phyloP scores from a whole-genome alignment of 2,797 vertebrate genomes.

The Gastrophryne carolinensis region DNA sequence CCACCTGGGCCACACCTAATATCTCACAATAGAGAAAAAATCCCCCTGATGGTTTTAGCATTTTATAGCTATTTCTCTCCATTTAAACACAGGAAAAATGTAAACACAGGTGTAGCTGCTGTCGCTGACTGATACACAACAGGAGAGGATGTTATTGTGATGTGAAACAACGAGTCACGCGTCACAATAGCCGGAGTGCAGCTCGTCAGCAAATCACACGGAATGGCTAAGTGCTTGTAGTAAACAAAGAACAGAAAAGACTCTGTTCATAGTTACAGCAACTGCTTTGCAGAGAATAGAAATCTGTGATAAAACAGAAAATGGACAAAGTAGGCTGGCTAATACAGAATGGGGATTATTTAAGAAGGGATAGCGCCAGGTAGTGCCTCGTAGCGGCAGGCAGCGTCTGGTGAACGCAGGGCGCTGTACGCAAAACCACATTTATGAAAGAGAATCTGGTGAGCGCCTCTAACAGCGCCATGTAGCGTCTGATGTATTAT shows the following conservation, averaged over 20 bases:
- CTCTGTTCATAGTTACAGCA: background rate
- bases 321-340: no score
- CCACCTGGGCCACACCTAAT: background rate
- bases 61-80: constrained; percentile 15
- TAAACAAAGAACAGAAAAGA: background rate
- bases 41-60: background rate
- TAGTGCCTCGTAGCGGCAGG: no score
- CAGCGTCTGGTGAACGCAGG: no score
- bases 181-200: background rate
- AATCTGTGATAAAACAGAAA: no score
- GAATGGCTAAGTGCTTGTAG: background rate
- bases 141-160: background rate
- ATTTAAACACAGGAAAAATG: constrained; percentile 32
- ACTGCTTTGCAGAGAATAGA: no score
- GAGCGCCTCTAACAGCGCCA: no score
- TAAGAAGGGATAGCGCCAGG: no score
- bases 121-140: constrained; percentile 9
- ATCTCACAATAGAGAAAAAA: background rate
- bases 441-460: no score
- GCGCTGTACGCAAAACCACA: no score
- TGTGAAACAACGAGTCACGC: background rate
- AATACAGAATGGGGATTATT: no score
- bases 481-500: no score
- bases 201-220: background rate
- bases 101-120: constrained; percentile 7